phyloP scores from a whole-genome alignment of 1,140 invertebrate genomes.

The Musca domestica region DNA sequence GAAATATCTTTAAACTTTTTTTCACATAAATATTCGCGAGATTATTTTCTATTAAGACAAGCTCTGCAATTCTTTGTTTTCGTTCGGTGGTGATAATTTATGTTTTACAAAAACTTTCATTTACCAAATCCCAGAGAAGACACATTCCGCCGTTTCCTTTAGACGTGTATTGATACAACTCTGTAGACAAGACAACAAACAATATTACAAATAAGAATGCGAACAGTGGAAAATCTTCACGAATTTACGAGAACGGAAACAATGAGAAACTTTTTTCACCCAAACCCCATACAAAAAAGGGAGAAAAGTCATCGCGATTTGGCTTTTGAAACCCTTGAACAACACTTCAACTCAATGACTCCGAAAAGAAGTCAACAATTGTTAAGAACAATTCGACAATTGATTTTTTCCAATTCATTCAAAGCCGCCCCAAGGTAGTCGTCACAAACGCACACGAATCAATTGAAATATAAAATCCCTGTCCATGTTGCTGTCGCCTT shows the following conservation, averaged over 20 bases:
- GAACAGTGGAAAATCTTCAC: neutral
- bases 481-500: no score
- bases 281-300: neutral
- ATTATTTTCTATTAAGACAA: no score
- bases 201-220: neutral
- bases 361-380: slow-evolving; percentile 6
- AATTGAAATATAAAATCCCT: no score
- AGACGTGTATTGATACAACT: neutral
- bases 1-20: no score
- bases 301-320: neutral
- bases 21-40: no score
- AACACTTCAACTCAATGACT: neutral
- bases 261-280: slow-evolving; percentile 7
- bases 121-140: neutral
- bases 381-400: slow-evolving; percentile 5
- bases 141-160: neutral
- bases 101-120: neutral
- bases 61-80: no score
- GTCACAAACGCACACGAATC: neutral
- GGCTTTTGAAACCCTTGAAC: neutral
- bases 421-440: slow-evolving; percentile 6
- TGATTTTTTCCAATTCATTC: slow-evolving; percentile 14
- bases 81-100: no score
- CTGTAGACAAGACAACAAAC: neutral
- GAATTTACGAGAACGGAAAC: slow-evolving; percentile 6